Evolutionary conservation across 2,113 vertebrate species (phyloP).

Genomic region (Cyphomyrus plagiostoma): DNA sequence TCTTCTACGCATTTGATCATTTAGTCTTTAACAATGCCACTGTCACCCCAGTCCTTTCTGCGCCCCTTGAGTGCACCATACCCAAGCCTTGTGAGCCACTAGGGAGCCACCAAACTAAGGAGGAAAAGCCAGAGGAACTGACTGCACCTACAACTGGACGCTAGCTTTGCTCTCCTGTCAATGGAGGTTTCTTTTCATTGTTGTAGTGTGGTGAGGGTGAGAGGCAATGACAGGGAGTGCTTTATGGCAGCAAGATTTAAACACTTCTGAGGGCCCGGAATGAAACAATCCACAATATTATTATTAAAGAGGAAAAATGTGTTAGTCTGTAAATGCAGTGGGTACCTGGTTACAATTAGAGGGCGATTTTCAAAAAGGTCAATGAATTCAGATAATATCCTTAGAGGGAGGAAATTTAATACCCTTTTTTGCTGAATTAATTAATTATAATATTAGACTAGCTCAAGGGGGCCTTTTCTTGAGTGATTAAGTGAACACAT

Average conservation of each 20-base stretch:
- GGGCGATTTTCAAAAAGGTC: constrained; percentile 99
- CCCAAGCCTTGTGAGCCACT: constrained; percentile 62
- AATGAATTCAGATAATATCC: constrained; percentile 99
- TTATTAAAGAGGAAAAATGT: constrained; percentile 79
- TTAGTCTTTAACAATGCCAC: constrained; percentile 65
- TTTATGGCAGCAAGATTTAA: constrained; percentile 36
- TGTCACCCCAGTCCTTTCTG: constrained; percentile 63
- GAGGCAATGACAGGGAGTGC: constrained; percentile 62
- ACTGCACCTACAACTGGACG: constrained; percentile 56
- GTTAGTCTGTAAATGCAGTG: constrained; percentile 80
- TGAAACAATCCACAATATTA: constrained; percentile 43
- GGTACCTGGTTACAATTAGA: constrained; percentile 91
- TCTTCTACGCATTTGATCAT: constrained; percentile 57
- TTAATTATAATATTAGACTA: constrained; percentile 99
- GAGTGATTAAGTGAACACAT: constrained; percentile 96
- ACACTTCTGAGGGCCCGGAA: constrained; percentile 26
- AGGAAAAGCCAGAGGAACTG: constrained; percentile 40
- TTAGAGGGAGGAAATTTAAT: constrained; percentile 97
- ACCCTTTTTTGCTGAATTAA: constrained; percentile 98
- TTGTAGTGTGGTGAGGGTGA: constrained; percentile 46
- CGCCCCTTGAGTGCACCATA: constrained; percentile 53
- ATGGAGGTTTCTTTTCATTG: constrained; percentile 66
- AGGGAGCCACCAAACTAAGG: constrained; percentile 34
- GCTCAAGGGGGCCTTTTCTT: constrained; percentile 91
- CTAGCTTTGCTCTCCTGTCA: constrained; percentile 54